Percentiles rank a stretch among this genome's conserved stretches.
Conservation (phyloP, 2,797 vertebrate species). For the Ceryle rudis region DNA sequence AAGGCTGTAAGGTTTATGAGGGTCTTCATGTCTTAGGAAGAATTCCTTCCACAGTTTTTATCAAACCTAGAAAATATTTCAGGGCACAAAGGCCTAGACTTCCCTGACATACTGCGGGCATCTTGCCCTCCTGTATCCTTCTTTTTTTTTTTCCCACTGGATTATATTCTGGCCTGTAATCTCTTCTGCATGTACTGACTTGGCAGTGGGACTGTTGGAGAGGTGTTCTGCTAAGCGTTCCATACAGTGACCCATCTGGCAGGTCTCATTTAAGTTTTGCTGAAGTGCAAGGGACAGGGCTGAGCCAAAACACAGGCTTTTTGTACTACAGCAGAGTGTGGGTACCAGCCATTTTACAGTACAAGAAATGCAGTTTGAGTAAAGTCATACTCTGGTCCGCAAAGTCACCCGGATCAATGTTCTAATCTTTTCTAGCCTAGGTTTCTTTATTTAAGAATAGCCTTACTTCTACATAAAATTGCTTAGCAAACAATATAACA, state of each 20-base stretch:
- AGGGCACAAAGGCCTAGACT: background rate
- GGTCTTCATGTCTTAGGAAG: background rate
- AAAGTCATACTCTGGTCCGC: background rate
- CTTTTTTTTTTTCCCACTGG: background rate
- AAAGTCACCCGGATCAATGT: background rate
- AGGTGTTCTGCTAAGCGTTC: background rate
- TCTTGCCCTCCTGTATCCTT: background rate
- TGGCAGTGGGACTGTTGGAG: background rate
- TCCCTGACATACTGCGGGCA: rapidly evolving
- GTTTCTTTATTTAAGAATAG: background rate
- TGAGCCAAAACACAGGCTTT: background rate
- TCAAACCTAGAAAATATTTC: background rate
- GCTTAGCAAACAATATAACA: background rate
- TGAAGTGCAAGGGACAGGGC: background rate
- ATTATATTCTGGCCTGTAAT: background rate
- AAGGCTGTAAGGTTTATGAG: background rate
- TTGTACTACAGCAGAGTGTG: background rate
- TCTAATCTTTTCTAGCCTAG: background rate
- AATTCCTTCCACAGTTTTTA: background rate
- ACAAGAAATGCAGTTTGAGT: background rate
- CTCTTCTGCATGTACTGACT: background rate
- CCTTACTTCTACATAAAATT: background rate
- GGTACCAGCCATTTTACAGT: background rate
- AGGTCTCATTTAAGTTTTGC: background rate
- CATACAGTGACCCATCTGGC: background rate